phyloP scores from a whole-genome alignment of 2,113 vertebrate genomes.

The Pomatostomus ruficeps region DNA sequence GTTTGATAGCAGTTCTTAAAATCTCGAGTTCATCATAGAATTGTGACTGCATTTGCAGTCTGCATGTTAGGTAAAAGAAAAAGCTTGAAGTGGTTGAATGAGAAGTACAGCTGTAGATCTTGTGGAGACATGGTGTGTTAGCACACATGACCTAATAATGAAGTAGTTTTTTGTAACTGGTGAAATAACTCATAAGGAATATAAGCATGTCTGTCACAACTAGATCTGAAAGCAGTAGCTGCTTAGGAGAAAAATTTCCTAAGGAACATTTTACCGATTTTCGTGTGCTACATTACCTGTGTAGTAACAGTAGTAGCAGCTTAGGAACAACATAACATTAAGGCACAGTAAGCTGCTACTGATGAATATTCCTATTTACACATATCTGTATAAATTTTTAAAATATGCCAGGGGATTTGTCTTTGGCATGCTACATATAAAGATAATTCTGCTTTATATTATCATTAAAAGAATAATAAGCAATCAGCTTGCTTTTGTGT shows the following conservation, averaged over 20 bases:
- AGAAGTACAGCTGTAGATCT: neutral
- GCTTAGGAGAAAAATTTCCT: neutral
- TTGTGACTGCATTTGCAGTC: neutral
- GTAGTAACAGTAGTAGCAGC: neutral
- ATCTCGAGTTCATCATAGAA: rapidly evolving
- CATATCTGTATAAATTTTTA: neutral
- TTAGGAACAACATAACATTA: neutral
- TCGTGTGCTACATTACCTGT: rapidly evolving
- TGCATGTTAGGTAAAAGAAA: neutral
- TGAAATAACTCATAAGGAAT: neutral
- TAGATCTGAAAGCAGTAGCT: neutral
- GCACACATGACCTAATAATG: neutral
- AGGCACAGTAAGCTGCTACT: neutral
- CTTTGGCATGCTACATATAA: neutral
- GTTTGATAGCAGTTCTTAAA: neutral
- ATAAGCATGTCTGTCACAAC: neutral
- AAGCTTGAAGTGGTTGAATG: neutral
- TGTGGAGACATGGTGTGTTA: neutral
- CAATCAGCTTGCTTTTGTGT: neutral
- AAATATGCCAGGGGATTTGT: neutral
- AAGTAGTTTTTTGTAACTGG: neutral
- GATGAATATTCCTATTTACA: neutral
- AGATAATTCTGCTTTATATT: neutral
- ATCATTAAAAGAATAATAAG: neutral
- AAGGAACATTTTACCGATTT: neutral